Conservation (phyloP, 2,113 vertebrate genomes). For the Nestor notabilis region DNA sequence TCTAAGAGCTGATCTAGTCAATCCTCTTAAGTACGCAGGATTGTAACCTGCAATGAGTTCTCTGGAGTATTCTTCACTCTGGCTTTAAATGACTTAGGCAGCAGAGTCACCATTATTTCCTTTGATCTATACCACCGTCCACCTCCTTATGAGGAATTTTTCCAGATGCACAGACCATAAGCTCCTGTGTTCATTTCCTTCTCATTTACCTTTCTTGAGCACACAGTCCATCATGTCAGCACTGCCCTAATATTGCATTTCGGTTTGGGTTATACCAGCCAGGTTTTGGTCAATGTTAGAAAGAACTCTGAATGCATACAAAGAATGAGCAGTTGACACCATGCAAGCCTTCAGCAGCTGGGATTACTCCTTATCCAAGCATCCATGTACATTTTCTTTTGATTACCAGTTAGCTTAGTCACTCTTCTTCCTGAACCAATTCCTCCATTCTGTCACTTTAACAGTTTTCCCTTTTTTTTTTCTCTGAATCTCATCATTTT, state of each 20-base stretch:
- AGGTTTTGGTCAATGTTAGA: not conserved
- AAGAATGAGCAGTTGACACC: not conserved
- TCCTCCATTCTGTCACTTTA: not conserved
- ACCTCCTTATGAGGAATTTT: not conserved
- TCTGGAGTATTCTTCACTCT: not conserved
- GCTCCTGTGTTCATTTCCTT: not conserved
- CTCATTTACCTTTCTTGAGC: not conserved
- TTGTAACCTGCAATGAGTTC: not conserved
- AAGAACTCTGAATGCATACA: not conserved
- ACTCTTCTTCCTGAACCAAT: not conserved
- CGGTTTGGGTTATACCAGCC: not conserved
- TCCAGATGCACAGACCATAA: not conserved
- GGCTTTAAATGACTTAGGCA: not conserved
- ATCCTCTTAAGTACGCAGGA: not conserved
- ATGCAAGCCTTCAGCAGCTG: not conserved
- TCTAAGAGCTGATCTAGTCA: not conserved
- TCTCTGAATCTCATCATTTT: not conserved
- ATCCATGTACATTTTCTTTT: not conserved
- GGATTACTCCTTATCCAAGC: not conserved
- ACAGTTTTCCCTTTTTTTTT: not conserved
- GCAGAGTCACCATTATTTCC: not conserved
- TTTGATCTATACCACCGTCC: not conserved
- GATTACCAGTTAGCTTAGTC: not conserved
- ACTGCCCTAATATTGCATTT: not conserved
- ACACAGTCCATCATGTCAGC: not conserved